phyloP scores from a whole-genome alignment of 2,888 invertebrate species.

The Alentia gelatinosa region DNA sequence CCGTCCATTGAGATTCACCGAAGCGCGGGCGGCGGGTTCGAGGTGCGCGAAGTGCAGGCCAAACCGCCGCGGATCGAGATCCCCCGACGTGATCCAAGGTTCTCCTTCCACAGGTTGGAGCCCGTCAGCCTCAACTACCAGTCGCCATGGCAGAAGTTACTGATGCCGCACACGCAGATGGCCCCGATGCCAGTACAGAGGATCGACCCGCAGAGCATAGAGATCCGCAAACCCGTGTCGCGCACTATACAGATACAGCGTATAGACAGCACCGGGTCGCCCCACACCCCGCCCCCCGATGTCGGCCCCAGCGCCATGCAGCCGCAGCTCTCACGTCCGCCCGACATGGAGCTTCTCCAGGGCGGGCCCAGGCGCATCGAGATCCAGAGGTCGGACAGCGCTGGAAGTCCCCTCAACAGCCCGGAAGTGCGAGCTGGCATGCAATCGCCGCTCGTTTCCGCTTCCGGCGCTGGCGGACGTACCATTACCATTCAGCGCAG shows the following conservation, averaged over 20 bases:
- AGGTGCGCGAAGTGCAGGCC: constrained; percentile 40
- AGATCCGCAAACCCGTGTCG: constrained; percentile 15
- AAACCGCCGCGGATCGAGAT: constrained; percentile 25
- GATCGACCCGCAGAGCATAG: background rate
- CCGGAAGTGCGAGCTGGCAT: background rate
- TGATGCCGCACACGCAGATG: background rate
- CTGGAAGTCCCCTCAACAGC: background rate
- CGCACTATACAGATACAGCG: constrained; percentile 37
- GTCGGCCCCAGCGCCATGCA: background rate
- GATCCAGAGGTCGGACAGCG: background rate
- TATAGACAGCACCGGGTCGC: background rate
- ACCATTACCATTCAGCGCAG: background rate
- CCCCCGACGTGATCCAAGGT: background rate
- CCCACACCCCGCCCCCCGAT: background rate
- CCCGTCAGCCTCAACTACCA: background rate
- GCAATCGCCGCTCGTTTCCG: background rate
- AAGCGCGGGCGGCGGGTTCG: background rate
- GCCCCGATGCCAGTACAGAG: background rate
- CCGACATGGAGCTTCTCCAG: background rate
- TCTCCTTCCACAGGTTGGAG: background rate
- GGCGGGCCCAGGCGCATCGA: background rate
- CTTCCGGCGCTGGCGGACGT: background rate
- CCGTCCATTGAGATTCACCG: constrained; percentile 25
- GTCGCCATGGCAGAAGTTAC: constrained; percentile 11
- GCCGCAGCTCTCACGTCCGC: background rate